Evolutionary conservation across 2,113 vertebrate species (phyloP), one percentile per base, ranked within the genome.

Genomic region (Paraplagusia blochii): DNA sequence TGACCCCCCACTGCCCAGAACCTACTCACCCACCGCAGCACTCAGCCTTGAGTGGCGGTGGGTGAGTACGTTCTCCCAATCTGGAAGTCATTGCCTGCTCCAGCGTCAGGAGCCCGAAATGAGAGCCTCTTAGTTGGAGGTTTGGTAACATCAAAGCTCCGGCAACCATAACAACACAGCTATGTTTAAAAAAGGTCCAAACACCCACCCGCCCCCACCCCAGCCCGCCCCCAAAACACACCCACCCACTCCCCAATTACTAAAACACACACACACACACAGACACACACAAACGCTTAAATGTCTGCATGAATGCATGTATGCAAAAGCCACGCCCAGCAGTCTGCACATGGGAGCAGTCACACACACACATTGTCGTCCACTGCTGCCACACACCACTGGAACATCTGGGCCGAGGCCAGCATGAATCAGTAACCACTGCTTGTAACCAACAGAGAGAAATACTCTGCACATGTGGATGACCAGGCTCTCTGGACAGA

Each of bases 71-170:
- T 29, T 63, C 74, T 77, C 78, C 62, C 74, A 85, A 86, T 89
- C 87, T 89, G 85, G 87, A 89, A 89, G 71, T 83, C 79, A 89
- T 88, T 88, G 77, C 75, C 82, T 71, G 68, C 65, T 77, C 59
- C 61, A 54, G 73, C 72, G 76, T 73, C 71, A 74, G 76, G 76
- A 85, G 77, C 76, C 69, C 72, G 83, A 89, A 90, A 91, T 88
- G 79, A 90, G 79, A 80, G 80, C 84, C 87, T 87, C 81, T 80
- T 84, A 88, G 81, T 76, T 85, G 77, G 85, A 89, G 85, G 87
- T 88, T 89, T 86, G 77, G 80, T 58, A 58, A 90, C 89, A 87
- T 91, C 88, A 91, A 91, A 91, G 88, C 57, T 4, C 16, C 36
- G 59, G 77, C 81, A 86, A 87, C 88, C 87, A 89, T 90, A 90